Evolutionary conservation across 2,797 vertebrate species (phyloP), one percentile per base, ranked within the genome.

Genomic region (Phoeniculus purpureus): DNA sequence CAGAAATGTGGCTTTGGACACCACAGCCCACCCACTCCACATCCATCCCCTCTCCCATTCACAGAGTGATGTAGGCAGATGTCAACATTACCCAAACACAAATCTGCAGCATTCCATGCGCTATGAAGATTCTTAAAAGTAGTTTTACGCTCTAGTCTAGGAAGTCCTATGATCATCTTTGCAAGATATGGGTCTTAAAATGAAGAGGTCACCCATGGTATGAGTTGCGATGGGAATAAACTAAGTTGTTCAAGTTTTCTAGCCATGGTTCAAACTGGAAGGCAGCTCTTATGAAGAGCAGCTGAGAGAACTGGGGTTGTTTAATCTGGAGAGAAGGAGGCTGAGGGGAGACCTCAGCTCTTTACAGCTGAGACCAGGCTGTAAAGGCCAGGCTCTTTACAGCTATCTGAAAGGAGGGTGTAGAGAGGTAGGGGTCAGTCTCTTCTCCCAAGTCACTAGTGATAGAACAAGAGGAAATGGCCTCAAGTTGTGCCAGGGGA

Each of bases 141-240:
- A 37, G 4, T 1, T 85, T 71, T 23, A 31, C 11, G 13, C 6
- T 48, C 52, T 47, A 21, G 4, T 43, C 15, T 3, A 2, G 21
- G 34, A 85, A 81, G 17, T 3, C 7, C 34, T 6, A 3, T 29
- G 61, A 51, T 25, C 0, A 0, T 51, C 10, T 19, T 78, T 72
- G 56, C 64, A 75, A 71, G 3, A 40, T 29, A 12, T 15, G 10
- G 10, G 10, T 90, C 67, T 76, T 50, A 58, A 84, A 60, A 60
- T 64, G 23, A 61, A 51, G 37, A 73, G 4, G 40, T 55, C 16
- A 50, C 3, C 10, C 8, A 12, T 20, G 9, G 71, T 81, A 8
- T 31, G 15, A 81, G 29, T 25, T 12, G 17, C 51, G 66, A 18
- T 17, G 26, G 31, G n/a, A 91, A 68, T 34, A 87, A 88, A 80